Percentiles rank a stretch among this genome's conserved stretches.
These are phyloP conservation scores for Athetis lepigone DNA, from an alignment of 2,888 invertebrate species.

Conservation along the genomic window DNA sequence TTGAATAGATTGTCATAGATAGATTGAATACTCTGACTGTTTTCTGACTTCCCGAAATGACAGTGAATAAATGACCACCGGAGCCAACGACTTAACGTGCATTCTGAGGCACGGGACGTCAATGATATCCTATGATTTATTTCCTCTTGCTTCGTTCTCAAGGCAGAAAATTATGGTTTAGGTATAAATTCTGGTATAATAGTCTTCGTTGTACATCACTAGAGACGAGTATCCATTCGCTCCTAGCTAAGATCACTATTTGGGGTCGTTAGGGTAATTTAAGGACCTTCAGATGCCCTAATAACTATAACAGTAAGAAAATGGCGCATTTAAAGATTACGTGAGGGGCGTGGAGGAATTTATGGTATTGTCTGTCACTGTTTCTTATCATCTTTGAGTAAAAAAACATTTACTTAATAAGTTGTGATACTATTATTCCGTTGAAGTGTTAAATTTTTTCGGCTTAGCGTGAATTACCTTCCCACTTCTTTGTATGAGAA, in stretches of 20 bases:
- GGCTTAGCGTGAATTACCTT: too few species aligned
- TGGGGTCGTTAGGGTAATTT: slow-evolving; percentile 25
- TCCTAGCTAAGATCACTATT: slow-evolving; percentile 25
- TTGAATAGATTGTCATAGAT: too few species aligned
- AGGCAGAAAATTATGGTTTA: neutral
- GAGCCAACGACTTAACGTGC: too few species aligned
- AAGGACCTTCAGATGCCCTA: slow-evolving; percentile 20
- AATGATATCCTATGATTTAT: too few species aligned
- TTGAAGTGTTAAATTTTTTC: too few species aligned
- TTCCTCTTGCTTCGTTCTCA: too few species aligned
- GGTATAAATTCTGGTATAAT: neutral
- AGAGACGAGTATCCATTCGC: slow-evolving; percentile 10
- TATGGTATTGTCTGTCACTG: neutral
- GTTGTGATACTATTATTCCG: neutral
- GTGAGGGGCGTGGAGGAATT: neutral
- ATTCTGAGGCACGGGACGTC: too few species aligned
- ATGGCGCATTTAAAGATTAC: slow-evolving; percentile 28
- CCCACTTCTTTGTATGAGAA: too few species aligned
- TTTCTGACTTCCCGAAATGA: too few species aligned
- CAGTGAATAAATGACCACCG: too few species aligned
- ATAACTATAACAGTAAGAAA: slow-evolving; percentile 32
- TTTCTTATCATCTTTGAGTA: neutral
- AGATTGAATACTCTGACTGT: too few species aligned
- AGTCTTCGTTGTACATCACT: neutral
- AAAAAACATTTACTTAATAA: neutral